A percentile compares a stretch with the other conserved stretches of the same genome.
phyloP scores from a whole-genome alignment of 1,140 invertebrate species.

The Monomorium pharaonis region DNA sequence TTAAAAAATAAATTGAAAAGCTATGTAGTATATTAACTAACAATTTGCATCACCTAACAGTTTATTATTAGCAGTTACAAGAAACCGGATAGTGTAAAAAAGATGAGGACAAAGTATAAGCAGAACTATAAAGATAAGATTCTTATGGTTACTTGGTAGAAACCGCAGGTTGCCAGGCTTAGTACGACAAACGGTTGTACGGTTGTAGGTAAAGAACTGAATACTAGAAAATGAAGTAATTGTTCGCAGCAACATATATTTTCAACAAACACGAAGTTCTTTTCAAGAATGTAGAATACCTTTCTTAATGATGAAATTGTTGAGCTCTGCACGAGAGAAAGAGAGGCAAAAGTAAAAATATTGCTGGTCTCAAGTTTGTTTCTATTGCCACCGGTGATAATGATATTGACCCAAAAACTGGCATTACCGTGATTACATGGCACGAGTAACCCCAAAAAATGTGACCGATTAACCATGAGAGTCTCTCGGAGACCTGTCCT shows the following conservation, averaged over 20 bases:
- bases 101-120: neutral
- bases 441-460: neutral
- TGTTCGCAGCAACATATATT: constrained; percentile 33
- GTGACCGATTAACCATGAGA: neutral
- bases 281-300: neutral
- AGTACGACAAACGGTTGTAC: neutral
- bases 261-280: neutral
- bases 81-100: neutral
- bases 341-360: constrained; percentile 22
- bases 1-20: neutral
- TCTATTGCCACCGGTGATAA: neutral
- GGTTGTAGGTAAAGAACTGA: constrained; percentile 1
- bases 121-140: constrained; percentile 34
- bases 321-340: too few relatives aligned
- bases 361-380: neutral
- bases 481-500: neutral
- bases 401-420: neutral
- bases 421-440: neutral
- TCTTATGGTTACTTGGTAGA: constrained; percentile 8
- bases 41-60: neutral
- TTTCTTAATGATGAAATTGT: neutral
- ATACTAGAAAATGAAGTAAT: neutral
- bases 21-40: neutral
- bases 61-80: constrained; percentile 11
- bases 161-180: neutral